These are phyloP conservation scores for Drepanosiphum platanoidis DNA, from an alignment of 2,888 invertebrate genomes.

Conservation along the genomic window DNA sequence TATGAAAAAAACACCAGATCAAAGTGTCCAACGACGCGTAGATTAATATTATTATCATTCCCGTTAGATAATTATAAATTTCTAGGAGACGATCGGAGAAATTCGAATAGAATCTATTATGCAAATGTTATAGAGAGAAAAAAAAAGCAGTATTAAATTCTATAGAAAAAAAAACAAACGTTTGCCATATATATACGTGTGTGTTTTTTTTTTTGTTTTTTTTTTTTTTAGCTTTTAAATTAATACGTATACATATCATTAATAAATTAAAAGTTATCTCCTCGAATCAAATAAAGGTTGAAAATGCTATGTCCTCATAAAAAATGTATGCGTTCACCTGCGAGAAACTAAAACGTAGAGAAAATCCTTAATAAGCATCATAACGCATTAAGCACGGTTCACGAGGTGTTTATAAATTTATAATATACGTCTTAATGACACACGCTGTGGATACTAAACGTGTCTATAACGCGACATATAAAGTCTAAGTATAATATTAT, in stretches of 20 bases:
- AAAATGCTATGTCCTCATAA: conserved; percentile 4
- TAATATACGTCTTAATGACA: conserved; percentile 52
- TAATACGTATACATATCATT: not conserved
- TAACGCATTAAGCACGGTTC: conserved; percentile 47
- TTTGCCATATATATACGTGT: not conserved
- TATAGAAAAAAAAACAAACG: not conserved
- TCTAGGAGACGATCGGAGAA: not conserved
- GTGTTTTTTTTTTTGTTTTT: too few species aligned
- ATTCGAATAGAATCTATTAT: not conserved
- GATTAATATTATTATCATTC: not conserved
- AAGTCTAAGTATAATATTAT: not conserved
- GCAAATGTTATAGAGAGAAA: not conserved
- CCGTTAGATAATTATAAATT: not conserved
- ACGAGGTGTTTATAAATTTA: conserved; percentile 40
- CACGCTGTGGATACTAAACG: conserved; percentile 28
- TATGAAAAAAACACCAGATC: too few species aligned
- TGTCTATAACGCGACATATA: conserved; percentile 1
- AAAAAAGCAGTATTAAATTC: not conserved
- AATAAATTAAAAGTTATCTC: not conserved
- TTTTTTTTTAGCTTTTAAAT: not conserved
- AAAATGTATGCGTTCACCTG: not conserved
- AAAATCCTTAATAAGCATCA: conserved; percentile 39
- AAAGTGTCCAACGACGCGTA: too few species aligned
- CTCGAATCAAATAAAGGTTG: not conserved
- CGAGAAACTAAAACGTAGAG: not conserved